Conservation (phyloP, 2,888 invertebrate genomes). For the Aspidiotus destructor region DNA sequence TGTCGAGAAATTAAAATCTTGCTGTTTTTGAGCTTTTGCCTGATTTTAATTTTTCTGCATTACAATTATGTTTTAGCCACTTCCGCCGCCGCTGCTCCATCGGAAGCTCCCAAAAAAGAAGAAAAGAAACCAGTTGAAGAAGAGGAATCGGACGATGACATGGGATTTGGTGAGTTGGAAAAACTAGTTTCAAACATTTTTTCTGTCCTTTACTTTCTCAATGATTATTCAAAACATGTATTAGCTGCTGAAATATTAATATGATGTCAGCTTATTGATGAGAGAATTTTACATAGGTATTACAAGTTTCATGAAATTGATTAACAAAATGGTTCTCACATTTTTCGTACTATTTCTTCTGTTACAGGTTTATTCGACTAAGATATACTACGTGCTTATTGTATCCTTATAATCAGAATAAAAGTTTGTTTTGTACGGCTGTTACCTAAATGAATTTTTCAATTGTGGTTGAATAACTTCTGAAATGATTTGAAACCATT, state of each 20-base stretch:
- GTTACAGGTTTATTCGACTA: neutral
- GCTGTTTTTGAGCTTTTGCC: too few species aligned
- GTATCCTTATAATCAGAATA: too few species aligned
- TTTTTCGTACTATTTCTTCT: neutral
- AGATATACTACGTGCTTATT: neutral
- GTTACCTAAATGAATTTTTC: too few species aligned
- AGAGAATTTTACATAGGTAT: neutral
- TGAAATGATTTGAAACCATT: too few species aligned
- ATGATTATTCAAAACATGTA: neutral
- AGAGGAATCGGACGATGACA: constrained; percentile 81
- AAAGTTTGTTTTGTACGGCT: too few species aligned
- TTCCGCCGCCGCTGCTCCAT: constrained; percentile 54
- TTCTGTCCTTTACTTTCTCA: neutral
- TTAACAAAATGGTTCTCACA: neutral
- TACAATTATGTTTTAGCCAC: constrained; percentile 5
- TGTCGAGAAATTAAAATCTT: too few species aligned
- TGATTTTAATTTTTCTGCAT: constrained; percentile 4
- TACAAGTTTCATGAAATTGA: neutral
- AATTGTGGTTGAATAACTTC: too few species aligned
- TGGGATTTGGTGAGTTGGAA: constrained; percentile 69
- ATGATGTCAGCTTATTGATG: neutral
- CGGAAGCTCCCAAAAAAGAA: constrained; percentile 51
- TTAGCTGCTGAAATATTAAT: neutral
- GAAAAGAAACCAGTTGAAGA: constrained; percentile 67
- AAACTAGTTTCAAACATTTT: neutral